These are phyloP conservation scores for Sorex fumeus DNA, from an alignment of 2,113 vertebrate genomes.

Conservation along the genomic window DNA sequence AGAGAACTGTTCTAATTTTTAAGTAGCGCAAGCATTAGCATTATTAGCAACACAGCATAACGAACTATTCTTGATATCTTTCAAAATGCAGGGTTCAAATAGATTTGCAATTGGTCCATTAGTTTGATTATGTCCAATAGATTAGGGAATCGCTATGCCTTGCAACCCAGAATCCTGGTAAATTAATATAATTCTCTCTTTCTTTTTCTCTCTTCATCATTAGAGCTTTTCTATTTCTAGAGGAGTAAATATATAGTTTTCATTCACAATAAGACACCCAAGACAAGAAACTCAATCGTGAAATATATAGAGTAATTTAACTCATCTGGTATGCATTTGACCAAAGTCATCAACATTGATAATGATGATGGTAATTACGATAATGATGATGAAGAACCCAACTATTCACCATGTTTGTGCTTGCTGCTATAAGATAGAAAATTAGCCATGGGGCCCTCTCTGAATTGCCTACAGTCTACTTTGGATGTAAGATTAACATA, in stretches of 20 bases:
- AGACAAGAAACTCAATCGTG: constrained; percentile 41
- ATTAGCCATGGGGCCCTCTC: constrained; percentile 29
- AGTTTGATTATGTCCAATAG: constrained; percentile 51
- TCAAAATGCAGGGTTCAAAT: constrained; percentile 57
- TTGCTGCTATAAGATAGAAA: constrained; percentile 32
- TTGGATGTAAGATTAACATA: constrained; percentile 44
- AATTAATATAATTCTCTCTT: background rate
- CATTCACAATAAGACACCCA: constrained; percentile 51
- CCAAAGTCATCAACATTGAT: background rate
- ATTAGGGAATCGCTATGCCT: constrained; percentile 49
- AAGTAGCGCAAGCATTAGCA: constrained; percentile 25
- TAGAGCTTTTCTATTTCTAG: constrained; percentile 63
- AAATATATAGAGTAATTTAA: constrained; percentile 36
- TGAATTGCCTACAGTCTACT: constrained; percentile 30
- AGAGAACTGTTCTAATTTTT: constrained; percentile 40
- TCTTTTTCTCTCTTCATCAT: background rate
- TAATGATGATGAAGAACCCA: background rate
- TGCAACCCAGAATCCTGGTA: constrained; percentile 25
- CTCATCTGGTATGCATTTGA: background rate
- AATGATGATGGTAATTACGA: too few relatives aligned
- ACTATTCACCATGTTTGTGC: background rate
- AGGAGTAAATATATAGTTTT: constrained; percentile 41
- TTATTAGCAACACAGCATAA: constrained; percentile 48
- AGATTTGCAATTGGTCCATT: constrained; percentile 54
- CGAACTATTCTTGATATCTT: constrained; percentile 38